Evolutionary conservation across 2,888 invertebrate species (phyloP).

Genomic region (Mythimna ferrago): DNA sequence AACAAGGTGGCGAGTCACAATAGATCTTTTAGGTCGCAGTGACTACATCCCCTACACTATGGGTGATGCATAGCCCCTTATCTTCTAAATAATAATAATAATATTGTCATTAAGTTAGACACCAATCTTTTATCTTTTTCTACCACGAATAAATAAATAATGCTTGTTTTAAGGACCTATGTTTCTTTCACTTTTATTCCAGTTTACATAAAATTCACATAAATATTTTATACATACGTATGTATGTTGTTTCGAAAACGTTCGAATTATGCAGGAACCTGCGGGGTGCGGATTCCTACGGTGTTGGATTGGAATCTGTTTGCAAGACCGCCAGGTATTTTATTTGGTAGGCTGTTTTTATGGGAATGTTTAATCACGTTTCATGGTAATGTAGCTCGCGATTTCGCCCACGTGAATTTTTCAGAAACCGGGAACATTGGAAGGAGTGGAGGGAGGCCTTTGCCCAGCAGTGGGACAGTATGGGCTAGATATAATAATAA

Average conservation of each 20-base stretch:
- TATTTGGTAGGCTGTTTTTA: conserved; percentile 7
- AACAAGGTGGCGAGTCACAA: too few species aligned
- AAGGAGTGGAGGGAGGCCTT: too few species aligned
- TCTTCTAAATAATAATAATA: too few species aligned
- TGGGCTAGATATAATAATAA: too few species aligned
- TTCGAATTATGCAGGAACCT: conserved; percentile 19
- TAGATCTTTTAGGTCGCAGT: too few species aligned
- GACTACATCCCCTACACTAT: too few species aligned
- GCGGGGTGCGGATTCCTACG: conserved; percentile 3
- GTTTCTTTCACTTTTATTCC: not conserved
- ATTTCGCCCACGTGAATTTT: not conserved
- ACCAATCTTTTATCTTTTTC: not conserved
- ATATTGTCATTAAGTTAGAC: too few species aligned
- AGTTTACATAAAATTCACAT: not conserved
- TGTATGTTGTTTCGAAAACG: not conserved
- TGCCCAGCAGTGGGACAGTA: too few species aligned
- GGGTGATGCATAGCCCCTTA: too few species aligned
- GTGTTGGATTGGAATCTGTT: conserved; percentile 11
- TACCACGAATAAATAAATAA: not conserved
- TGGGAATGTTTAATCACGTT: not conserved
- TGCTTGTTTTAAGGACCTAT: not conserved
- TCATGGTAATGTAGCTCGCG: not conserved
- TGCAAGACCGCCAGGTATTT: conserved; percentile 27
- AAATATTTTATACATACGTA: not conserved
- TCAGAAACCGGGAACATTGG: too few species aligned